These are phyloP conservation scores for Pterocles burchelli DNA, from an alignment of 2,113 vertebrate genomes.

Conservation along the genomic window DNA sequence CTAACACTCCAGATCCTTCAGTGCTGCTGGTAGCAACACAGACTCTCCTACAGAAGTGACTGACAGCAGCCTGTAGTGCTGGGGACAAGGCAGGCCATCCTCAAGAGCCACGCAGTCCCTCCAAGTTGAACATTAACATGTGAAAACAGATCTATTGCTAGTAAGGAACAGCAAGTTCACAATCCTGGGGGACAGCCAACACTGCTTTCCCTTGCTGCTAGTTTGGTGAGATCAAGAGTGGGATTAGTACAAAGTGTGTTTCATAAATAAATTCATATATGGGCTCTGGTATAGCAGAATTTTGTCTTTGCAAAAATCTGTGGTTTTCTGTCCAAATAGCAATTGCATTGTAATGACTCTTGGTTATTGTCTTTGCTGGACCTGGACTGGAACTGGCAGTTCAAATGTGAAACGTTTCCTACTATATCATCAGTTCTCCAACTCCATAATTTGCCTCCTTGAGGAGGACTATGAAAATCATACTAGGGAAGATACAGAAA, in stretches of 20 bases:
- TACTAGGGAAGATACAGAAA: neutral
- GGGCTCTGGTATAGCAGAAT: neutral
- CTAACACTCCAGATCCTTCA: neutral
- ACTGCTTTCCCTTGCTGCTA: neutral
- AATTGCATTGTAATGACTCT: neutral
- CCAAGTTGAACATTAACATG: neutral
- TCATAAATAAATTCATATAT: neutral
- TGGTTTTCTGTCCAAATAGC: neutral
- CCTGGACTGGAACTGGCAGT: neutral
- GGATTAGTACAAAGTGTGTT: neutral
- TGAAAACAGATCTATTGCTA: neutral
- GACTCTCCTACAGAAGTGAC: neutral
- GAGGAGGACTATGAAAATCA: neutral
- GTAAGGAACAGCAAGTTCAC: neutral
- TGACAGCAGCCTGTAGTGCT: neutral
- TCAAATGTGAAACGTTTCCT: neutral
- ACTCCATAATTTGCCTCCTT: neutral
- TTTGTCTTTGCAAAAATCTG: neutral
- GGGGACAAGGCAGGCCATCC: neutral
- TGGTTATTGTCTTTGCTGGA: neutral
- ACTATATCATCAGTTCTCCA: neutral
- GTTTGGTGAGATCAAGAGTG: neutral
- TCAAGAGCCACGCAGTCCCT: neutral
- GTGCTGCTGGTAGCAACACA: neutral
- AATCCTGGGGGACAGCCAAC: rapidly evolving